Evolutionary conservation across 1,140 invertebrate genomes (phyloP), one percentile per base, ranked within the genome.

Genomic region (Metopolophium dirhodum): DNA sequence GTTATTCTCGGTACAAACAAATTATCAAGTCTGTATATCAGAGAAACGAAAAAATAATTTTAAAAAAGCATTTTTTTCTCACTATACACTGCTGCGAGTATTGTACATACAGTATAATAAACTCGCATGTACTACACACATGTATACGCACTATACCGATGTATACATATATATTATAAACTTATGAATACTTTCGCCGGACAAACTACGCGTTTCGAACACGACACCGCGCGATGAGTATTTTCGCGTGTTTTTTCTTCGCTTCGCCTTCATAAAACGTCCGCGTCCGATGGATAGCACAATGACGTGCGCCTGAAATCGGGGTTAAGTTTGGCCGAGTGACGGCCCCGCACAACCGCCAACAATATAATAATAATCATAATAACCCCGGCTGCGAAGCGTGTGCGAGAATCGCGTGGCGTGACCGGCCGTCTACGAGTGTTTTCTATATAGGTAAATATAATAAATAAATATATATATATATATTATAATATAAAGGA

Each of bases 371-470:
- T 92, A 54, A 91, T 82, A 91, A 22, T 20, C 49, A 82, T 82
- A 91, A 92, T 92, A 92, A 45, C 91, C 77, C 82, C 77, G 35
- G 77, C n/a, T 3, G 23, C 35, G 45, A 85, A 92, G 77, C 91
- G 91, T 92, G 77, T 85, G 91, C 91, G 49, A 51, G 91, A 92
- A 92, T 92, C 82, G 47, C 35, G 30, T 85, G 49, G 91, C 91
- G 91, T 92, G 91, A 92, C 91, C 49, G 35, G 45, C 47, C 77
- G 35, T 47, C 68, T 35, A 82, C 41, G 26, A 41, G 26, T 26
- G 23, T 86, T 30, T 30, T 9, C 14, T 77, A 77, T 26, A 9
- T 23, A 61, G 22, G 57, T 26, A 61, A 61, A 26, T 23, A 82
- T 37, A 82, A 82, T 82, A 82, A 8, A n/a, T 1, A 47, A 41